These are phyloP conservation scores for Corythoichthys haematopterus DNA, from an alignment of 2,113 vertebrate genomes.

Conservation along the genomic window DNA sequence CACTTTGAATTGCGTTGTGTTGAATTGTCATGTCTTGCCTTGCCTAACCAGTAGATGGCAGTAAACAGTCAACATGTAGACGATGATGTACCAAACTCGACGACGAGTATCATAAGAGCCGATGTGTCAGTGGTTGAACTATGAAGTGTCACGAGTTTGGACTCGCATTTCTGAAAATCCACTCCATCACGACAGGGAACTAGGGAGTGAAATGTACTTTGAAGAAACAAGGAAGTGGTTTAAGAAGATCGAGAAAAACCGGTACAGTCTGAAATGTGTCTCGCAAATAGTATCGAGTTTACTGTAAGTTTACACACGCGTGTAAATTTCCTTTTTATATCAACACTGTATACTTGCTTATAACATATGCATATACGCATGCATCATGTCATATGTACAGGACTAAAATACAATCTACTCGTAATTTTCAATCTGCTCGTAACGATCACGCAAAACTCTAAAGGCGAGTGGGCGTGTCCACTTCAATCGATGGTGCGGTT, in stretches of 20 bases:
- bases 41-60: background rate
- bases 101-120: too few relatives aligned
- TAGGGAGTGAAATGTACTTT: background rate
- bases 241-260: conserved; percentile 3
- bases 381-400: too few relatives aligned
- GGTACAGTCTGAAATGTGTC: background rate
- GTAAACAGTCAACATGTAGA: background rate
- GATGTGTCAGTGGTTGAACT: too few relatives aligned
- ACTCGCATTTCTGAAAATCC: background rate
- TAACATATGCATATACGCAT: too few relatives aligned
- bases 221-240: conserved; percentile 11
- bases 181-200: background rate
- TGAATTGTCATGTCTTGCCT: too few relatives aligned
- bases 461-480: background rate
- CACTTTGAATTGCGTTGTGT: too few relatives aligned
- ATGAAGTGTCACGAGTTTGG: background rate
- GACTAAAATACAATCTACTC: too few relatives aligned
- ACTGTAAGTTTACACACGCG: background rate
- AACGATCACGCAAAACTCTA: background rate
- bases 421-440: background rate
- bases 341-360: background rate
- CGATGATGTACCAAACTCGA: background rate
- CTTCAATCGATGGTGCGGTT: background rate
- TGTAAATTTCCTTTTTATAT: background rate
- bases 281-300: background rate